A percentile compares a stretch with the other conserved stretches of the same genome.
Evolutionary conservation across 2,888 invertebrate genomes (phyloP).

Genomic region (Apodemia hepburni): DNA sequence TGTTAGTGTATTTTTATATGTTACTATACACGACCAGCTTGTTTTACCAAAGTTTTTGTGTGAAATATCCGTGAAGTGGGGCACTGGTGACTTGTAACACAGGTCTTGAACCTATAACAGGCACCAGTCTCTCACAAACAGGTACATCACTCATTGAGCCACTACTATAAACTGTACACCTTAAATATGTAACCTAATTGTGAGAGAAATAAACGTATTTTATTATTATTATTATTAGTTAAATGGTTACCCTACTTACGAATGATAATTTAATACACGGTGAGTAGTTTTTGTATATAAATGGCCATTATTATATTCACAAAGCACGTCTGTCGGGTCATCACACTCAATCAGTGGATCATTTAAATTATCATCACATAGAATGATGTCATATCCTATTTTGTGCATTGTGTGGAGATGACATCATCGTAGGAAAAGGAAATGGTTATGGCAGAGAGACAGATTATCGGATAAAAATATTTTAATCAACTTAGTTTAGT

Average conservation of each 20-base stretch:
- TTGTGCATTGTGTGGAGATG: conserved; percentile 41
- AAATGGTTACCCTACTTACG: not conserved
- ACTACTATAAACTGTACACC: no score
- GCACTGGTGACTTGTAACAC: no score
- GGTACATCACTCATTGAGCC: no score
- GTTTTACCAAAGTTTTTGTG: no score
- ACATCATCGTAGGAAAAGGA: conserved; percentile 13
- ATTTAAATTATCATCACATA: conserved; percentile 38
- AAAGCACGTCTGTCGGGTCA: conserved; percentile 34
- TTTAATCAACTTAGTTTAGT: not conserved
- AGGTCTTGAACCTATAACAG: no score
- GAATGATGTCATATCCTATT: conserved; percentile 43
- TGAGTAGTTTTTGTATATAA: not conserved
- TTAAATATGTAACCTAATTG: no score
- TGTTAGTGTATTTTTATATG: no score
- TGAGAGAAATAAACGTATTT: no score
- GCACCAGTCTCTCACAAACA: no score
- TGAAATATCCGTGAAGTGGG: no score
- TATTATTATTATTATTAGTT: no score
- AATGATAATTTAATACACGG: not conserved
- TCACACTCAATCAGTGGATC: conserved; percentile 39
- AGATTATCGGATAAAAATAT: not conserved
- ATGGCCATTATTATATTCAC: conserved; percentile 5
- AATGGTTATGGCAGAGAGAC: not conserved
- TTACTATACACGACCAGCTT: no score